Base-by-base conservation (phyloP, 1,140 invertebrate genomes). In the Delia radicum region DNA sequence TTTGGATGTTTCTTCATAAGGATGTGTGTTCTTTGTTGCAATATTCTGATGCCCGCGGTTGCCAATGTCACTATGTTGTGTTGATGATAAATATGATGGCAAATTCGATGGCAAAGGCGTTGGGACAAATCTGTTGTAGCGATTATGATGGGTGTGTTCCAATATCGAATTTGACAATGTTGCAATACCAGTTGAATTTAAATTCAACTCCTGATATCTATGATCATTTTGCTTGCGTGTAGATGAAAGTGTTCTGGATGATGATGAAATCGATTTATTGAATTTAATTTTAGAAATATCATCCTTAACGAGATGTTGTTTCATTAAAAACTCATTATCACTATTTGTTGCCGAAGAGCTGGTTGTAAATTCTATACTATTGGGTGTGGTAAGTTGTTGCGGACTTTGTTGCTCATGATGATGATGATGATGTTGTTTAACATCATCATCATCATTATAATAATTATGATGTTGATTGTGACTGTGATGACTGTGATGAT, bases 1-100 rank as follows among this genome's bases (percentile, higher is more conserved):
- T 69, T 69, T 69, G 12, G 65, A 69, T 12, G 18, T 31, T 69
- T 69, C 65, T 69, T 69, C 65, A 18, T 24, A 15, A 33, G 65
- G 65, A 69, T 8, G n/a, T 48, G 21, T 18, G 18, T 7, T 4
- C 48, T 21, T 55, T 55, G n/a, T 42, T 65, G 62, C 62, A 65
- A 42, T 2, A 3, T 29, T 65, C 27, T 28, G 27, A 27, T 21
- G 48, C 48, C 24, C 12, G 62, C 13, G 27, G 18, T 65, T 28
- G 62, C 26, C 65, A 55, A 21, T 55, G 65, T 21, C 65, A 33
- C 29, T 31, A 18, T 24, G 2, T 18, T 21, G n/a, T 31, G n/a
- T n/a, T n/a, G n/a, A n/a, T n/a, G n/a, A n/a, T n/a, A n/a, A n/a
- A n/a, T n/a, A n/a, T n/a, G n/a, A n/a, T n/a, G n/a, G n/a, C n/a